Conservation (phyloP, 2,888 invertebrate species). For the Spodoptera exigua region DNA sequence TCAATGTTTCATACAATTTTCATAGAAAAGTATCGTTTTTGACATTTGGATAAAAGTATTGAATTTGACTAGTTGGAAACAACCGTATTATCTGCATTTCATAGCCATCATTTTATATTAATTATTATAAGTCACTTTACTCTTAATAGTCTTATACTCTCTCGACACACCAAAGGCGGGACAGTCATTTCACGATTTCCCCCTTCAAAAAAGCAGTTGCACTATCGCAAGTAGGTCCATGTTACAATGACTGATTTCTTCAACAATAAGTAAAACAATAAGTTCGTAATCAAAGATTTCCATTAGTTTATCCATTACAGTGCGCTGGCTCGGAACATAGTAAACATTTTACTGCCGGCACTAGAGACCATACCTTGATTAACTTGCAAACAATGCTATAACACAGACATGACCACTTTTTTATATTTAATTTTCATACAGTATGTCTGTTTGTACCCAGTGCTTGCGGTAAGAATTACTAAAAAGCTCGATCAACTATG, state of each 20-base stretch:
- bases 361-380: slow-evolving; percentile 61
- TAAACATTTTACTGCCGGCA: slow-evolving; percentile 70
- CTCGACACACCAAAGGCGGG: no score
- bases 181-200: no score
- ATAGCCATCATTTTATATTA: no score
- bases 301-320: slow-evolving; percentile 68
- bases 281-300: slow-evolving; percentile 53
- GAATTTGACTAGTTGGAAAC: no score
- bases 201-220: no score
- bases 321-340: slow-evolving; percentile 67
- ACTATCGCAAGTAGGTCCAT: not conserved
- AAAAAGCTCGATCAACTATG: no score
- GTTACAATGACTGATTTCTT: not conserved
- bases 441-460: slow-evolving; percentile 62
- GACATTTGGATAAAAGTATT: no score
- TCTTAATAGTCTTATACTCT: no score
- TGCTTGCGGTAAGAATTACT: slow-evolving; percentile 72
- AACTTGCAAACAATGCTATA: slow-evolving; percentile 68
- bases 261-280: not conserved
- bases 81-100: no score
- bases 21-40: no score
- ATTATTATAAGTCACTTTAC: no score
- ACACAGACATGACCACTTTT: slow-evolving; percentile 76
- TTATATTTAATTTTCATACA: slow-evolving; percentile 71
- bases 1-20: no score